These are phyloP conservation scores for Dolichopus griseipennis DNA, from an alignment of 2,888 invertebrate genomes.

Conservation along the genomic window DNA sequence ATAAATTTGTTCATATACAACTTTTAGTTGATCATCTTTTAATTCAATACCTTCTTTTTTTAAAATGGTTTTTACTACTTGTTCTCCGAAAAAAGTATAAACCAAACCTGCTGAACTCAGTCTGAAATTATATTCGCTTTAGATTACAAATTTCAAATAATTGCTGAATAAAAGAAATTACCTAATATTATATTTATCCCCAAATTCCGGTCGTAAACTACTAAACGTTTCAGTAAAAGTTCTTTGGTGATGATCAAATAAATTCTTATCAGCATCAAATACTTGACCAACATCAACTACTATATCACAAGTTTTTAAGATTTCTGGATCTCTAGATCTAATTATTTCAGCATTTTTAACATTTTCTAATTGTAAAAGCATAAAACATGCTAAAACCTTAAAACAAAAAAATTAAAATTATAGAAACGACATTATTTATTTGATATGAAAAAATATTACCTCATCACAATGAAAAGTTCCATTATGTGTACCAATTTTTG, in stretches of 20 bases:
- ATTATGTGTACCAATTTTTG: conserved; percentile 36
- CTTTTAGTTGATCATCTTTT: conserved; percentile 46
- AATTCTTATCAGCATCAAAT: conserved; percentile 64
- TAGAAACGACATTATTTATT: conserved; percentile 88
- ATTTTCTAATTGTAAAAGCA: conserved; percentile 72
- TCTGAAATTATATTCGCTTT: conserved; percentile 45
- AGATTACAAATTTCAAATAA: not conserved
- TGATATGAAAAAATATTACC: conserved; percentile 43
- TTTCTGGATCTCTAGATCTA: conserved; percentile 52
- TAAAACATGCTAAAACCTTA: conserved; percentile 81
- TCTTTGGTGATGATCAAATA: conserved; percentile 94
- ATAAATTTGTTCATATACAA: conserved; percentile 67
- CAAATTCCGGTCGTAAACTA: conserved; percentile 53
- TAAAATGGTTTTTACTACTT: conserved; percentile 58
- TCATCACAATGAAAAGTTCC: conserved; percentile 40
- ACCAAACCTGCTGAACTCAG: conserved; percentile 92
- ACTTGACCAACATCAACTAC: conserved; percentile 90
- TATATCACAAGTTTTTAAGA: conserved; percentile 75
- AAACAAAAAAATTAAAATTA: conserved; percentile 35
- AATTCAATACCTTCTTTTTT: conserved; percentile 42
- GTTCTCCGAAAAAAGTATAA: conserved; percentile 80
- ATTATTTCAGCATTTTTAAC: conserved; percentile 75
- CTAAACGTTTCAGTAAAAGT: conserved; percentile 61
- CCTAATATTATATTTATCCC: conserved; percentile 53
- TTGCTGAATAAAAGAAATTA: conserved; percentile 25